A percentile compares a stretch with the other conserved stretches of the same genome.
phyloP scores from a whole-genome alignment of 2,113 vertebrate genomes.

The Misgurnus mizolepis region DNA sequence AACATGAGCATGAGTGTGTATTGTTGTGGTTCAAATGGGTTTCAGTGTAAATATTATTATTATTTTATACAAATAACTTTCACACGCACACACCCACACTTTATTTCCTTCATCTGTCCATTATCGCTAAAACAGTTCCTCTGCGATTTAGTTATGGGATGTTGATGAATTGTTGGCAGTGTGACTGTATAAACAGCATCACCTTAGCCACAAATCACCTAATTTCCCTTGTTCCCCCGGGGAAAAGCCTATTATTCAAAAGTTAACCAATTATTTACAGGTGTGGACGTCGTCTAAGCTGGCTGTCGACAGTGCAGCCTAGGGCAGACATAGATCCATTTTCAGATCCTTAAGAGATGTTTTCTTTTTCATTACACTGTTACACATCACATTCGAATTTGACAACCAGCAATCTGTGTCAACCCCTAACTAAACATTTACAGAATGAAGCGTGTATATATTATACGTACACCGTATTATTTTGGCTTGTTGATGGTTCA shows the following conservation, averaged over 20 bases:
- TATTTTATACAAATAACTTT: not conserved
- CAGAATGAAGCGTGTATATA: no score
- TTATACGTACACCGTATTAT: no score
- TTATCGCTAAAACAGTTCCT: conserved; percentile 3
- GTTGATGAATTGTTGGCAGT: conserved; percentile 34
- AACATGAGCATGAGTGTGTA: no score
- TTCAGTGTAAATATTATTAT: not conserved
- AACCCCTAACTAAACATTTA: no score
- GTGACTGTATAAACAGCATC: conserved; percentile 28
- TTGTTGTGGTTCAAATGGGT: not conserved
- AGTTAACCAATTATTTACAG: conserved; percentile 55
- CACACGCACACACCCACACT: conserved; percentile 26
- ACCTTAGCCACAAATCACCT: conserved; percentile 37
- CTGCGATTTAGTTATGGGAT: conserved; percentile 42
- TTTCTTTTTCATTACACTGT: no score
- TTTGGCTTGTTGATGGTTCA: not conserved
- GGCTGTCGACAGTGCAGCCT: conserved; percentile 19
- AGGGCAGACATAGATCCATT: not conserved
- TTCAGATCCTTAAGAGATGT: not conserved
- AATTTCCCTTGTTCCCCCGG: not conserved
- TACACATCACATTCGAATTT: no score
- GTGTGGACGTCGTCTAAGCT: conserved; percentile 52
- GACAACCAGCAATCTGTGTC: no score
- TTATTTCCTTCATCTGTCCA: conserved; percentile 3
- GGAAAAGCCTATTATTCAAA: conserved; percentile 18